phyloP scores from a whole-genome alignment of 1,140 invertebrate species.

The Eubasilissa regina region DNA sequence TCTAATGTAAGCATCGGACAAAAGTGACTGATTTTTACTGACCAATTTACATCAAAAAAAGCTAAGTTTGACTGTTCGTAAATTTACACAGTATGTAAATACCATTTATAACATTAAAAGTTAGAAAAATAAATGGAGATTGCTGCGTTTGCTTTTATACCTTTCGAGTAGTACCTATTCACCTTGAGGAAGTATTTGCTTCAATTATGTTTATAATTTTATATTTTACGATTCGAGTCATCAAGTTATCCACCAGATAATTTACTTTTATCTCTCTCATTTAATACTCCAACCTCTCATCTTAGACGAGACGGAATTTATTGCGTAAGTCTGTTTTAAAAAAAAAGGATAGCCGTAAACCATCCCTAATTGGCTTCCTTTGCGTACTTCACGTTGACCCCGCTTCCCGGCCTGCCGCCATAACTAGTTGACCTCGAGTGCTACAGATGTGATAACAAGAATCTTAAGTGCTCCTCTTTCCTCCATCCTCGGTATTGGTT shows the following conservation, averaged over 20 bases:
- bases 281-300: not conserved
- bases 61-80: no score
- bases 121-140: no score
- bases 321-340: conserved; percentile 15
- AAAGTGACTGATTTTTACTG: no score
- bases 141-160: no score
- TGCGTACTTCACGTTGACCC: conserved; percentile 4
- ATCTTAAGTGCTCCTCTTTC: conserved; percentile 28
- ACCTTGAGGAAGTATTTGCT: no score
- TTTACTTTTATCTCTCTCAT: conserved; percentile 24
- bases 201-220: no score
- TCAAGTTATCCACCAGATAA: not conserved
- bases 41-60: no score
- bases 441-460: conserved; percentile 23
- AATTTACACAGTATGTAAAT: no score
- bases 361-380: conserved; percentile 41
- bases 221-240: no score
- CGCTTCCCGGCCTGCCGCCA: not conserved
- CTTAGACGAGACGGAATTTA: conserved; percentile 15
- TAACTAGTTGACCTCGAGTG: conserved; percentile 38
- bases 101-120: no score
- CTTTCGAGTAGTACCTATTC: no score
- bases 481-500: not conserved
- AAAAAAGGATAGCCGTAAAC: conserved; percentile 9
- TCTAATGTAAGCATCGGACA: no score